These are phyloP conservation scores for Embidobia sp. DNA, from an alignment of 2,888 invertebrate species.

Conservation along the genomic window DNA sequence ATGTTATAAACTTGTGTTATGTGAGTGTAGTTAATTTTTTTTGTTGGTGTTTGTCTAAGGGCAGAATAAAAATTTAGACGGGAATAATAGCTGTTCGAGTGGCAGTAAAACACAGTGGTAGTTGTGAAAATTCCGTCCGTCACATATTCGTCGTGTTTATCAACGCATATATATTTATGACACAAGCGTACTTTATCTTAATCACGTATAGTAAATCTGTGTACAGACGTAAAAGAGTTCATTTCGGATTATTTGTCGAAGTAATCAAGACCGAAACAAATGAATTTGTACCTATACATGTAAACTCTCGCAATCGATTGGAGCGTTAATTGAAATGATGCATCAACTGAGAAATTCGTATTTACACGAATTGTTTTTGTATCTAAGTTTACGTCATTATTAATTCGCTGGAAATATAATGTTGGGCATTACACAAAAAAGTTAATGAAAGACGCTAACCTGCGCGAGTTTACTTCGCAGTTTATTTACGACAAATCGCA, in stretches of 20 bases:
- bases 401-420: slow-evolving; percentile 5
- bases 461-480: slow-evolving; percentile 26
- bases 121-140: not conserved
- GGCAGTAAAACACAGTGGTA: not conserved
- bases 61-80: not conserved
- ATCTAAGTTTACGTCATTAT: slow-evolving; percentile 13
- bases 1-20: not conserved
- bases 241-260: slow-evolving; percentile 3
- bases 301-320: too few species aligned
- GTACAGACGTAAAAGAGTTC: too few species aligned
- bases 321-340: slow-evolving; percentile 17
- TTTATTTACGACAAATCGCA: slow-evolving; percentile 44
- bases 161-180: too few species aligned
- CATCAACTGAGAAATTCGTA: slow-evolving; percentile 21
- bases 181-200: too few species aligned
- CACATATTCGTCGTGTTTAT: too few species aligned
- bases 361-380: slow-evolving; percentile 5
- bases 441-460: slow-evolving; percentile 43
- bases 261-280: too few species aligned
- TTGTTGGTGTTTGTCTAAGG: slow-evolving; percentile 2
- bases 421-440: not conserved
- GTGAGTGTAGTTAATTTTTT: not conserved
- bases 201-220: too few species aligned
- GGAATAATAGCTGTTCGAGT: not conserved
- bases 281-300: too few species aligned